phyloP scores from a whole-genome alignment of 2,888 invertebrate genomes.

The Neoscelio sp. region DNA sequence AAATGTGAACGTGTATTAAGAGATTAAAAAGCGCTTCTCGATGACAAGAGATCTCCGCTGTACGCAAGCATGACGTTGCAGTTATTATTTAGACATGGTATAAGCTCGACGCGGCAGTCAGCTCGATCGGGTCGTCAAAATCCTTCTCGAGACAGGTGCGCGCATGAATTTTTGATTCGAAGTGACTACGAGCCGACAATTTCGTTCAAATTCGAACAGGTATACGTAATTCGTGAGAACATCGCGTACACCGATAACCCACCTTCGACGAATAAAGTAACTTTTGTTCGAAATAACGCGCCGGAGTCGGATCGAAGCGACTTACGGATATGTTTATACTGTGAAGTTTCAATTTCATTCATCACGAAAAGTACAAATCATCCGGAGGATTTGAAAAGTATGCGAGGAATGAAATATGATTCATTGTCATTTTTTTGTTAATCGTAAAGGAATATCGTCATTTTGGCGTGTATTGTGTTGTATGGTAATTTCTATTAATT shows the following conservation, averaged over 20 bases:
- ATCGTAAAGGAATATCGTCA: conserved; percentile 27
- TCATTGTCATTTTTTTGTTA: conserved; percentile 25
- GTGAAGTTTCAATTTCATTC: conserved; percentile 50
- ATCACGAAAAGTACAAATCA: conserved; percentile 52
- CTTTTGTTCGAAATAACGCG: conserved; percentile 34
- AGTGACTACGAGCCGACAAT: conserved; percentile 47
- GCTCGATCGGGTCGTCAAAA: conserved; percentile 57
- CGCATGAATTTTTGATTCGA: conserved; percentile 47
- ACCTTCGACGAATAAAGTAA: conserved; percentile 6
- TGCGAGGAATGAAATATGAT: conserved; percentile 42
- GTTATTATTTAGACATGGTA: conserved; percentile 50
- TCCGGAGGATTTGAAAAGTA: conserved; percentile 18
- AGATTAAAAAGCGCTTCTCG: conserved; percentile 60
- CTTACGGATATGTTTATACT: conserved; percentile 24
- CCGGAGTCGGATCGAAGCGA: not conserved
- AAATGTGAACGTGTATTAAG: conserved; percentile 51
- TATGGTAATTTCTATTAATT: conserved; percentile 46
- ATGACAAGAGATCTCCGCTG: conserved; percentile 56
- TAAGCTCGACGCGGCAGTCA: conserved; percentile 22
- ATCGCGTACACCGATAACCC: conserved; percentile 5
- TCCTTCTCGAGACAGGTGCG: conserved; percentile 58
- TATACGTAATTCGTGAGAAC: conserved; percentile 42
- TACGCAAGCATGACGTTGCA: conserved; percentile 52
- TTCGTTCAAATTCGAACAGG: conserved; percentile 30
- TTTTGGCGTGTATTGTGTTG: conserved; percentile 18